Evolutionary conservation across 2,797 vertebrate species (phyloP), one percentile per base, ranked within the genome.

Genomic region (Argentina silus): DNA sequence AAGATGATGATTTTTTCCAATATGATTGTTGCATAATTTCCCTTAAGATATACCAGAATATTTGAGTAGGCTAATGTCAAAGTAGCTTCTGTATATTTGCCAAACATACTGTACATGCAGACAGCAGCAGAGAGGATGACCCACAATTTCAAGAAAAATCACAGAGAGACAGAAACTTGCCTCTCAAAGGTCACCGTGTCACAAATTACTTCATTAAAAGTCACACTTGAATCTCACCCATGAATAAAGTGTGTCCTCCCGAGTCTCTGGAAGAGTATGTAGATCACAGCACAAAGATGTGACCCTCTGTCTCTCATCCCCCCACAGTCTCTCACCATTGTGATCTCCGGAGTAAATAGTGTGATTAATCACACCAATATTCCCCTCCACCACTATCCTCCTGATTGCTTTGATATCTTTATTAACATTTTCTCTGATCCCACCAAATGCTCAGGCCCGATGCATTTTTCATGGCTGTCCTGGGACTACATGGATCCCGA

Each of bases 311-410:
- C 7, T 14, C 53, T 75, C 9, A 42, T 51, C 36, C 64, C 76
- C 48, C 67, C 47, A 74, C 48, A 64, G 43, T 45, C 67, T 72
- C 51, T 66, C 36, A 76, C 75, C 78, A 67, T 77, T 7, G 66
- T 79, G 79, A 91, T 86, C 87, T 86, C 83, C 53, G 61, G 85
- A 78, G 78, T 81, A 75, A 87, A 73, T 79, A 75, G 77, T 80
- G 85, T 89, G 90, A 92, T 90, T 91, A 87, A 91, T 90, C 81
- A 82, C 86, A 83, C 84, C 88, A 82, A 84, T 90, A 87, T 86
- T 76, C 78, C 83, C 76, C 78, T 85, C 27, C 27, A 36, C 27
- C 80, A 78, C 80, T 80, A 69, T 74, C 80, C 76, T 64, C 81
- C 83, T 82, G 86, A 89, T 88, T 87, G 85, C 89, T 90, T 84